These are phyloP conservation scores for Pristionchus japonicus DNA, from an alignment of 2,888 invertebrate species.

Conservation along the genomic window DNA sequence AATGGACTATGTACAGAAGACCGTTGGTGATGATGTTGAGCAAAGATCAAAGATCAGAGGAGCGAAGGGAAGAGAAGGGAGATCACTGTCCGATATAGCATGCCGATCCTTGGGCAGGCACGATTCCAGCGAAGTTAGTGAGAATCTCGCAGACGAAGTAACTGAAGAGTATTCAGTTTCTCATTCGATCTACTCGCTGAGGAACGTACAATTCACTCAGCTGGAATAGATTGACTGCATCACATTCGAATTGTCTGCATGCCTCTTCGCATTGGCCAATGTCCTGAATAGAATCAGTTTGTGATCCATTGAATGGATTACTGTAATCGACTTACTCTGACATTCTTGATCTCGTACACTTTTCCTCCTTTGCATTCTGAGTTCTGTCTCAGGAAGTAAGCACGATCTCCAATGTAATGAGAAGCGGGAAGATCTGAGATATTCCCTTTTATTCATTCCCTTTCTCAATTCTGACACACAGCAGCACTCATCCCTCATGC, in stretches of 20 bases:
- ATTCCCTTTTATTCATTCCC: neutral
- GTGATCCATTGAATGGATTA: neutral
- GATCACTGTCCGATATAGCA: slow-evolving; percentile 59
- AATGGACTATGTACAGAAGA: neutral
- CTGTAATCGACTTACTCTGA: slow-evolving; percentile 41
- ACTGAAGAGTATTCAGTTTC: neutral
- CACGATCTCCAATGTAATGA: slow-evolving; percentile 37
- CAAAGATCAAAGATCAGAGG: slow-evolving; percentile 30
- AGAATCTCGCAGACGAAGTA: slow-evolving; percentile 59
- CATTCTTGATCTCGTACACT: slow-evolving; percentile 47
- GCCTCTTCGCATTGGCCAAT: slow-evolving; percentile 74
- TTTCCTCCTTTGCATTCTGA: slow-evolving; percentile 47
- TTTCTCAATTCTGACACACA: neutral
- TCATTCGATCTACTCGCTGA: neutral
- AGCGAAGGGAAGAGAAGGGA: neutral
- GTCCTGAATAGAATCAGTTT: slow-evolving; percentile 56
- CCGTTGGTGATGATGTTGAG: neutral
- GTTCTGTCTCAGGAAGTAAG: slow-evolving; percentile 44
- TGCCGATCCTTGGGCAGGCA: slow-evolving; percentile 68
- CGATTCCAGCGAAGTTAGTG: slow-evolving; percentile 57
- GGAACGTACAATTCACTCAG: slow-evolving; percentile 48
- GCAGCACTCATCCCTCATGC: neutral
- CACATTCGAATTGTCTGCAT: slow-evolving; percentile 71
- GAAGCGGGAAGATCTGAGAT: slow-evolving; percentile 35
- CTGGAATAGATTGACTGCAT: slow-evolving; percentile 73